Conservation (phyloP, 2,888 invertebrate species). For the Perizoma flavofasciatum region DNA sequence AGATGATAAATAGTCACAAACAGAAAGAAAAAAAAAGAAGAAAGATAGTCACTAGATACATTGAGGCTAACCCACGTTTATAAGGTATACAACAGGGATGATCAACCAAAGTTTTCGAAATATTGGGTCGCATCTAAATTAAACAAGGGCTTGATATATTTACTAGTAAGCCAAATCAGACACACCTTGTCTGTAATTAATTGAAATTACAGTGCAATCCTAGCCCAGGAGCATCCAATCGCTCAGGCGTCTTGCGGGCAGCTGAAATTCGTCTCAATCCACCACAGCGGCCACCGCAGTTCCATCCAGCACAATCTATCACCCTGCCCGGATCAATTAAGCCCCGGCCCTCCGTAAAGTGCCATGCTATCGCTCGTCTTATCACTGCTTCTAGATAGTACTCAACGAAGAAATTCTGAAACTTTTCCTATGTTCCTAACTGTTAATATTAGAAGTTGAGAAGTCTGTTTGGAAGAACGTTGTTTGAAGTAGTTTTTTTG, state of each 20-base stretch:
- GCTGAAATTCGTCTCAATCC: slow-evolving; percentile 59
- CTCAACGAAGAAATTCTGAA: background rate
- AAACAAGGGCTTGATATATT: too few relatives aligned
- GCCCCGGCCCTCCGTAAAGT: slow-evolving; percentile 44
- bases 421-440: too few relatives aligned
- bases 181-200: slow-evolving; percentile 12
- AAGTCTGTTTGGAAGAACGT: too few relatives aligned
- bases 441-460: too few relatives aligned
- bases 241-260: slow-evolving; percentile 48
- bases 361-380: slow-evolving; percentile 10
- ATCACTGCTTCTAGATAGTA: slow-evolving; percentile 42
- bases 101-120: too few relatives aligned
- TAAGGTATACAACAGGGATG: too few relatives aligned
- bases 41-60: too few relatives aligned
- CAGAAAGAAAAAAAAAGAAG: too few relatives aligned
- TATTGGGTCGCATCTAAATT: too few relatives aligned
- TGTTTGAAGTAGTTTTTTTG: too few relatives aligned
- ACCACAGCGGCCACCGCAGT: slow-evolving; percentile 48
- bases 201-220: slow-evolving; percentile 16
- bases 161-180: slow-evolving; percentile 3
- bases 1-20: too few relatives aligned
- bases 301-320: slow-evolving; percentile 58
- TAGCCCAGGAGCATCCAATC: slow-evolving; percentile 26
- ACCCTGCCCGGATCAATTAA: slow-evolving; percentile 67
- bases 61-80: too few relatives aligned